A percentile compares a stretch with the other conserved stretches of the same genome.
phyloP scores from a whole-genome alignment of 1,140 invertebrate species.

The Drosophila mojavensis region DNA sequence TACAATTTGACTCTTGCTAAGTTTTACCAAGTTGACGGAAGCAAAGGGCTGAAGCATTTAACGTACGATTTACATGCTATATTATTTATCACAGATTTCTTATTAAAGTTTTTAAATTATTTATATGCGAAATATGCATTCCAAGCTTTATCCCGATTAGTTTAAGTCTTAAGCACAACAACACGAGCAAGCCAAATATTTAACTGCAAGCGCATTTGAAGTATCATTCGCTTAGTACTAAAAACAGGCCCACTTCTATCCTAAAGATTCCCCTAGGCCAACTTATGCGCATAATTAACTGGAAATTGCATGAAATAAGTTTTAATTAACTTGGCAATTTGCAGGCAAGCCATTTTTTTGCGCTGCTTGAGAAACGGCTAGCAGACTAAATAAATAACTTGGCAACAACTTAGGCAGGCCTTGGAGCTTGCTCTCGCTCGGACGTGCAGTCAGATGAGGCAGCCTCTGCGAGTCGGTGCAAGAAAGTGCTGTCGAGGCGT shows the following conservation, averaged over 20 bases:
- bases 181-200: too few relatives aligned
- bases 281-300: constrained; percentile 49
- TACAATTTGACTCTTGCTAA: too few relatives aligned
- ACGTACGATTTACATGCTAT: too few relatives aligned
- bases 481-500: constrained; percentile 19
- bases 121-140: too few relatives aligned
- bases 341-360: background rate
- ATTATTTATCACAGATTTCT: too few relatives aligned
- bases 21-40: too few relatives aligned
- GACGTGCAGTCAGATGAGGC: constrained; percentile 10
- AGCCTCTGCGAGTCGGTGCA: background rate
- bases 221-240: background rate
- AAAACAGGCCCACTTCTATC: background rate
- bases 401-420: constrained; percentile 28
- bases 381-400: constrained; percentile 56
- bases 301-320: constrained; percentile 59
- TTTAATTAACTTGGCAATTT: constrained; percentile 61
- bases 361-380: constrained; percentile 1
- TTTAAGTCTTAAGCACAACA: too few relatives aligned
- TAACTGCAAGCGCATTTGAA: too few relatives aligned
- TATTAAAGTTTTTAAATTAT: too few relatives aligned
- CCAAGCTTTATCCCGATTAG: too few relatives aligned
- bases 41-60: too few relatives aligned
- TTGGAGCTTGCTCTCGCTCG: constrained; percentile 28
- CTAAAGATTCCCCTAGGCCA: background rate